phyloP scores from a whole-genome alignment of 2,888 invertebrate genomes.

The Reticulitermes lucifugus region DNA sequence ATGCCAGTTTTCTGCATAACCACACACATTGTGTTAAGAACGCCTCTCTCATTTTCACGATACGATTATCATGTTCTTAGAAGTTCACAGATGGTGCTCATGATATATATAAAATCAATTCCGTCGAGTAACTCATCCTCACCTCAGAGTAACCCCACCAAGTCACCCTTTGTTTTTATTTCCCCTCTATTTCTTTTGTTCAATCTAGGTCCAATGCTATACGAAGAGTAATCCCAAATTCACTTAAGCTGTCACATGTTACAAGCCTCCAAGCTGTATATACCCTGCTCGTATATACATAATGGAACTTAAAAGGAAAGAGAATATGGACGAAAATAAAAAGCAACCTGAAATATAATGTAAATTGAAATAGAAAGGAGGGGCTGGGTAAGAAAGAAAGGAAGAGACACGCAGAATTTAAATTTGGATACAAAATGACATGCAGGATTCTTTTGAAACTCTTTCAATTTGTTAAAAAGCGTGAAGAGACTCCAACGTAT shows the following conservation, averaged over 20 bases:
- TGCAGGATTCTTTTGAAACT: background rate
- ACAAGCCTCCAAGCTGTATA: background rate
- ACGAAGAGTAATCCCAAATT: constrained; percentile 32
- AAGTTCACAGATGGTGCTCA: background rate
- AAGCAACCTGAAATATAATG: constrained; percentile 14
- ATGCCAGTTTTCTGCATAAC: background rate
- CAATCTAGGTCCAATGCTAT: constrained; percentile 24
- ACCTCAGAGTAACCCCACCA: background rate
- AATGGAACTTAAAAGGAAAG: constrained; percentile 23
- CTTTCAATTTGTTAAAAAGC: constrained; percentile 19
- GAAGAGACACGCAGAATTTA: background rate
- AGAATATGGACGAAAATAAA: constrained; percentile 12
- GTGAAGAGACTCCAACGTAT: background rate
- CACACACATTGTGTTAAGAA: background rate
- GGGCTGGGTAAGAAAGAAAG: background rate
- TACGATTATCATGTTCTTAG: background rate
- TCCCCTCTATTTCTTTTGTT: constrained; percentile 17
- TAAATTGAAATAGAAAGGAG: constrained; percentile 14
- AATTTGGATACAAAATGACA: constrained; percentile 9
- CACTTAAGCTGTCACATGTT: constrained; percentile 40
- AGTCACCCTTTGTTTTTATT: background rate
- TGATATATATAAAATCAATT: background rate
- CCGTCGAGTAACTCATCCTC: background rate
- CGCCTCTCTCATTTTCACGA: no score
- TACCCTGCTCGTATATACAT: constrained; percentile 14